Conservation (phyloP, 2,888 invertebrate genomes). For the Lagria hirta region DNA sequence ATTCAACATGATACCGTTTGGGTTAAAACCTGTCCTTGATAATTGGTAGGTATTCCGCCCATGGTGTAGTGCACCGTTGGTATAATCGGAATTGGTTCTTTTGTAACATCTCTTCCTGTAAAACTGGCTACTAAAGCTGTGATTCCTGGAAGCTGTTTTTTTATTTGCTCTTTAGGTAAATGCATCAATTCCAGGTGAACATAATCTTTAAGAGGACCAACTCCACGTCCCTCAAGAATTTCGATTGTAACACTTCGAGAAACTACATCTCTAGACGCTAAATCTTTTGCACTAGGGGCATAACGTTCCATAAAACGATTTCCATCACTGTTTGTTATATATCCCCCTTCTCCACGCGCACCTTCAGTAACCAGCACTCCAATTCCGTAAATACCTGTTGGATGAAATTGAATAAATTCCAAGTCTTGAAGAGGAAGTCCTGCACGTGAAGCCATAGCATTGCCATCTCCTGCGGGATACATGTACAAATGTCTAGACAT, state of each 20-base stretch:
- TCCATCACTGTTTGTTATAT: constrained; percentile 88
- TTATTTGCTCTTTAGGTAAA: constrained; percentile 61
- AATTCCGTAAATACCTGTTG: constrained; percentile 93
- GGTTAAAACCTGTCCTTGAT: constrained; percentile 62
- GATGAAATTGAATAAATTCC: constrained; percentile 99
- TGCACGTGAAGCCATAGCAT: constrained; percentile 90
- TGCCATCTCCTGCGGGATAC: constrained; percentile 97
- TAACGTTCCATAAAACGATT: constrained; percentile 98
- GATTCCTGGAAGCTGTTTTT: constrained; percentile 59
- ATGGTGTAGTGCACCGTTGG: constrained; percentile 73
- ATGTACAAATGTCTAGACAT: no score
- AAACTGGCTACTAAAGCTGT: constrained; percentile 67
- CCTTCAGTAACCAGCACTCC: constrained; percentile 97
- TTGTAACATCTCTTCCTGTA: constrained; percentile 66
- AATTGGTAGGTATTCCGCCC: constrained; percentile 71
- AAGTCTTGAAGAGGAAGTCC: constrained; percentile 91
- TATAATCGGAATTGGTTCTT: constrained; percentile 67
- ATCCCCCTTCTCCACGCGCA: constrained; percentile 94
- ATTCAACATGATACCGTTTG: constrained; percentile 36
- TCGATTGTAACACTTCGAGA: constrained; percentile 94
- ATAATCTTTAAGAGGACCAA: constrained; percentile 65
- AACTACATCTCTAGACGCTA: constrained; percentile 95
- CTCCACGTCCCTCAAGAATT: constrained; percentile 74
- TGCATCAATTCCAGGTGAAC: constrained; percentile 64
- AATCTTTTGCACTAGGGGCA: constrained; percentile 94